Evolutionary conservation across 1,140 invertebrate genomes (phyloP).

Genomic region (Oryzaephilus surinamensis): DNA sequence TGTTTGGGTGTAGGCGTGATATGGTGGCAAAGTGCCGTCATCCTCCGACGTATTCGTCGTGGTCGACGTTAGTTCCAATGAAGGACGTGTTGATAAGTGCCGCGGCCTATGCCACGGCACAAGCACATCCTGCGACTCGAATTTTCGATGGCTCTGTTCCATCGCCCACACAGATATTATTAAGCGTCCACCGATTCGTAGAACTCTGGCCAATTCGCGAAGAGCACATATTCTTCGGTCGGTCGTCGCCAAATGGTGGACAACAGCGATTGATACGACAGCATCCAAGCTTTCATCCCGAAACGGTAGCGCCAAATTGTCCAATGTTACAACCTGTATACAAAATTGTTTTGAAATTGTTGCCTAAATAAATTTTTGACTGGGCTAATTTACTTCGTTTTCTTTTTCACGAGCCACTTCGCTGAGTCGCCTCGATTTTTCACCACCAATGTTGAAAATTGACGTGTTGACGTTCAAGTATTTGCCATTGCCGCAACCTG

Average conservation of each 20-base stretch:
- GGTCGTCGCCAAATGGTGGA: conserved; percentile 89
- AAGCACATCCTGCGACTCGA: conserved; percentile 86
- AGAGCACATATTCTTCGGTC: conserved; percentile 80
- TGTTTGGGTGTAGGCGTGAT: conserved; percentile 54
- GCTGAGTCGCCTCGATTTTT: conserved; percentile 71
- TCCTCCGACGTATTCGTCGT: conserved; percentile 49
- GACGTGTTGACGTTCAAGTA: conserved; percentile 79
- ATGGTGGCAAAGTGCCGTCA: conserved; percentile 45
- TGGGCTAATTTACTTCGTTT: conserved; percentile 62
- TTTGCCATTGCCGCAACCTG: conserved; percentile 89
- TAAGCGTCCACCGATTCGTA: conserved; percentile 82
- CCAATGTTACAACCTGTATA: conserved; percentile 68
- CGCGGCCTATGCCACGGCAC: conserved; percentile 84
- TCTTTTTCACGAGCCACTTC: conserved; percentile 64
- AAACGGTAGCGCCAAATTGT: conserved; percentile 83
- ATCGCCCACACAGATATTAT: conserved; percentile 95
- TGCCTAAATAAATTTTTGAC: not conserved
- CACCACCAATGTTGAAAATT: conserved; percentile 77
- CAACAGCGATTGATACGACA: conserved; percentile 85
- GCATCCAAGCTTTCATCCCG: conserved; percentile 90
- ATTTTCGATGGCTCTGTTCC: conserved; percentile 80
- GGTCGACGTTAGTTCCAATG: conserved; percentile 50
- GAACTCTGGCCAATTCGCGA: conserved; percentile 74
- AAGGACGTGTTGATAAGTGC: conserved; percentile 53
- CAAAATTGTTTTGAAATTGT: conserved; percentile 4